Evolutionary conservation across 1,140 invertebrate species (phyloP), one percentile per base, ranked within the genome.

Genomic region (Eueides isabella): DNA sequence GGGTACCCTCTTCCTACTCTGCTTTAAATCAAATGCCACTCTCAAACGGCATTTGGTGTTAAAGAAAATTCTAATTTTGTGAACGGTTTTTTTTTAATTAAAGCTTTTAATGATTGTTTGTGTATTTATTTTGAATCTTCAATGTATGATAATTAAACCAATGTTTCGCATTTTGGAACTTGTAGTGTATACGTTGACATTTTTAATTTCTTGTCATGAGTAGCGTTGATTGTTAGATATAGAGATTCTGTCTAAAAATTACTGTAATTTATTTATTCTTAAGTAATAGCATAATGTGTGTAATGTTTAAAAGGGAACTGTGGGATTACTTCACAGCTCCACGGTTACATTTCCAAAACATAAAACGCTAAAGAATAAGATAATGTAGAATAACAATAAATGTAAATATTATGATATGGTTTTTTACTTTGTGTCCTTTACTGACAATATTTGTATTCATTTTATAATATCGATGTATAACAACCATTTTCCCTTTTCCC

Each of bases 181-280:
- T 44, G 41, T 44, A 23, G 41, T 44, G 41, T 44, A 44, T 44
- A 44, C 41, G 16, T 44, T n/a, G n/a, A 44, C n/a, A 19, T 44
- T n/a, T 6, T 44, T 44, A 12, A 26, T 26, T 55, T 55, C 16
- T 55, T 19, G 48, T 44, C 41, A 55, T 2, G 16, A 55, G 41
- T 44, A 44, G 41, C 41, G 11, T 9, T 11, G 48, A 55, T 55
- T 55, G 48, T 55, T 26, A 55, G 48, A 26, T 23, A 55, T 55
- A 55, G 48, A 55, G 48, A 55, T 55, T 1, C 48, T 55, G 48
- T 55, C 48, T 7, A 26, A 55, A 12, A 12, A 12, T 74, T 71
- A 62, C 41, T 74, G 29, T 81, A 75, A 90, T 86, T 89, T 90
- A 90, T 90, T 87, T 88, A 82, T 83, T 73, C 48, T 67, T 87